phyloP scores from a whole-genome alignment of 2,888 invertebrate species.

The Sylvicola fuscatus region DNA sequence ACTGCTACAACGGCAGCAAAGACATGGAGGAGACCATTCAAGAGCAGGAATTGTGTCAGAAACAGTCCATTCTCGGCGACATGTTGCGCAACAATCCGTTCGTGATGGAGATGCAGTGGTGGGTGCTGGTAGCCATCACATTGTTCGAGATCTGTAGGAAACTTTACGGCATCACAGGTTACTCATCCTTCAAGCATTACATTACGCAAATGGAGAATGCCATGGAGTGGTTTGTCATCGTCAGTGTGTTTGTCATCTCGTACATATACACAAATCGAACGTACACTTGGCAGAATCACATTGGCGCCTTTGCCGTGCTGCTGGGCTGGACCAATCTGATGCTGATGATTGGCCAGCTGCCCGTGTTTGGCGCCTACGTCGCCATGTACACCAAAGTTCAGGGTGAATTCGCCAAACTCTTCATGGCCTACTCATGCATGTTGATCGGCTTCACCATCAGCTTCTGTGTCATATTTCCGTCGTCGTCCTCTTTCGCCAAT shows the following conservation, averaged over 20 bases:
- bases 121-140: conserved; percentile 56
- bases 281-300: conserved; percentile 70
- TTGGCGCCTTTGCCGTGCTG: conserved; percentile 68
- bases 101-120: conserved; percentile 69
- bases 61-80: conserved; percentile 56
- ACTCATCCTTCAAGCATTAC: conserved; percentile 62
- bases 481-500: conserved; percentile 60
- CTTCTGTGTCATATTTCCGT: conserved; percentile 73
- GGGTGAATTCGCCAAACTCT: conserved; percentile 68
- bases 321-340: conserved; percentile 80
- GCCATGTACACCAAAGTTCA: conserved; percentile 81
- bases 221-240: conserved; percentile 72
- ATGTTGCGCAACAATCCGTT: conserved; percentile 52
- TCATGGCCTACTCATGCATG: conserved; percentile 67
- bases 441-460: conserved; percentile 72
- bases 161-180: conserved; percentile 61
- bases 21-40: conserved; percentile 52
- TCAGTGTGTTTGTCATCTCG: conserved; percentile 65
- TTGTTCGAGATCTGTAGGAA: conserved; percentile 62
- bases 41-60: conserved; percentile 53
- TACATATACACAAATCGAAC: conserved; percentile 57
- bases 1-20: conserved; percentile 64
- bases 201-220: conserved; percentile 67
- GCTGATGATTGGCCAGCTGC: conserved; percentile 76
- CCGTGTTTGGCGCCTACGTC: conserved; percentile 73